Percentiles rank a stretch among this genome's conserved stretches.
Evolutionary conservation across 2,113 vertebrate genomes (phyloP).

Genomic region (Empidonax traillii): DNA sequence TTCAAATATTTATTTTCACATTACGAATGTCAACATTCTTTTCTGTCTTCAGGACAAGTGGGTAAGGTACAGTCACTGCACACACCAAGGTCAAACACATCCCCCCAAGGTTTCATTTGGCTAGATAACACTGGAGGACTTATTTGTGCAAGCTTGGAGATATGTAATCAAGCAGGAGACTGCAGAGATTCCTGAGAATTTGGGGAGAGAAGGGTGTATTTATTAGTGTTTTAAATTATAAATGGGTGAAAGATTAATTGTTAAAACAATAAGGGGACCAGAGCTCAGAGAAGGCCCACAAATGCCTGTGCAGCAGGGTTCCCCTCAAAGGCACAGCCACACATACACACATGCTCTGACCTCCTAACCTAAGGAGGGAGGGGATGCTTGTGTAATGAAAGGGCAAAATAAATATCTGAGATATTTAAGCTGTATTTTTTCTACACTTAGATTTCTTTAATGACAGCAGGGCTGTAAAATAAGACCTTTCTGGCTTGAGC

Average conservation of each 20-base stretch:
- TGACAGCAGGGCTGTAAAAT: not conserved
- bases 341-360: not conserved
- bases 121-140: not conserved
- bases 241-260: slow-evolving; percentile 22
- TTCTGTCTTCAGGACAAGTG: slow-evolving; percentile 19
- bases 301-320: not conserved
- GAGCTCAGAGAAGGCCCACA: not conserved
- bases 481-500: slow-evolving; percentile 8
- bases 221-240: slow-evolving; percentile 20
- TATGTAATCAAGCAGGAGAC: not conserved
- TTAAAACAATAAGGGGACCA: slow-evolving; percentile 9
- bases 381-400: not conserved
- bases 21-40: slow-evolving; percentile 30
- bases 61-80: slow-evolving; percentile 15
- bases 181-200: not conserved
- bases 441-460: not conserved
- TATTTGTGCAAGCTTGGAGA: not conserved
- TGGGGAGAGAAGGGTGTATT: not conserved
- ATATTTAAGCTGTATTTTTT: slow-evolving; percentile 12
- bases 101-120: not conserved
- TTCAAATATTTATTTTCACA: slow-evolving; percentile 59
- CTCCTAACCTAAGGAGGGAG: not conserved
- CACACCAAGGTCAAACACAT: slow-evolving; percentile 50
- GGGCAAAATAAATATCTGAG: slow-evolving; percentile 34
- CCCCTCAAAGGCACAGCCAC: not conserved